These are phyloP conservation scores for Brachyhypopomus occidentalis DNA, from an alignment of 2,113 vertebrate genomes.

Conservation along the genomic window DNA sequence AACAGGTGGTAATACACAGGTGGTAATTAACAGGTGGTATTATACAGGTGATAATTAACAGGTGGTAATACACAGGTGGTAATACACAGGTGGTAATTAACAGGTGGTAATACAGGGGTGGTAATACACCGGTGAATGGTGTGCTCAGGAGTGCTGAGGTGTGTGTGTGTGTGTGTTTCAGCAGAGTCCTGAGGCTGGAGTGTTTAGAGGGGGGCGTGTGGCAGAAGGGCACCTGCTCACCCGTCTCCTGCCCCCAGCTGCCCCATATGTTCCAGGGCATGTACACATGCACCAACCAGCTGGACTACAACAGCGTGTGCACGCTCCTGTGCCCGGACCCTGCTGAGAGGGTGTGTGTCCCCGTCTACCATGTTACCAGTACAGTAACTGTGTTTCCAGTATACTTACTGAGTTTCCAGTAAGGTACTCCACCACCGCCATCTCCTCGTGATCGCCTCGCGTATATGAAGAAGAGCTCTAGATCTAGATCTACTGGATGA, in stretches of 20 bases:
- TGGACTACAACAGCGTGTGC: slow-evolving; percentile 82
- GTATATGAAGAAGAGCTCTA: too few species aligned
- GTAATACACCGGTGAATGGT: background rate
- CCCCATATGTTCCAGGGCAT: slow-evolving; percentile 88
- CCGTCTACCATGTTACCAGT: too few species aligned
- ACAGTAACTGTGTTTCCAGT: too few species aligned
- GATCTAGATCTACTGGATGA: background rate
- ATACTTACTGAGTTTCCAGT: too few species aligned
- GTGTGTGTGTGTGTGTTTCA: slow-evolving; percentile 61
- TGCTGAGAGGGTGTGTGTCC: slow-evolving; percentile 72
- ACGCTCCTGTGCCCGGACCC: slow-evolving; percentile 79
- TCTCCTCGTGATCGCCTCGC: too few species aligned
- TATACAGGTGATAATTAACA: background rate
- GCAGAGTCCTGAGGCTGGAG: slow-evolving; percentile 88
- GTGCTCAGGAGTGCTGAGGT: background rate
- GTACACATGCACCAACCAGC: slow-evolving; percentile 88
- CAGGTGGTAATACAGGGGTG: background rate
- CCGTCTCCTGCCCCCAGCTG: slow-evolving; percentile 82
- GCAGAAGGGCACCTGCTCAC: slow-evolving; percentile 81
- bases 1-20: background rate
- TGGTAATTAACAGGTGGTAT: too few species aligned
- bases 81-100: too few species aligned
- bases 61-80: background rate
- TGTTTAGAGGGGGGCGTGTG: slow-evolving; percentile 87
- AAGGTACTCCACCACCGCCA: too few species aligned